Evolutionary conservation across 2,113 vertebrate genomes (phyloP), one percentile per base, ranked within the genome.

Genomic region (Indicator maculatus): DNA sequence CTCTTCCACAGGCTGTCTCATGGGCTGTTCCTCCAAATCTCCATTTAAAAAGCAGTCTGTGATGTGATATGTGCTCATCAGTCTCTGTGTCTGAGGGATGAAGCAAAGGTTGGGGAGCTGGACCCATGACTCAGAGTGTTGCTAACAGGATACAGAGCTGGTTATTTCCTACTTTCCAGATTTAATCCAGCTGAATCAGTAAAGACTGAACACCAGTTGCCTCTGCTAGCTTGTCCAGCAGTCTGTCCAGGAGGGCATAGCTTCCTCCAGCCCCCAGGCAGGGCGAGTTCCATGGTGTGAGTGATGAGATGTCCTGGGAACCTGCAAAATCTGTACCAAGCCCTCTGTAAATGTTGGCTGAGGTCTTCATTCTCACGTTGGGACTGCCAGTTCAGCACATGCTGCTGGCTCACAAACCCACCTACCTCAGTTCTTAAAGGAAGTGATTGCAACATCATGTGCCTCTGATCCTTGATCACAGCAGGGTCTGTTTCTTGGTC

Each of bases 151-250:
- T 93, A 31, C 65, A 36, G 91, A 72, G 80, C 73, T 93, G 53
- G 67, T 93, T 2, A 0, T 64, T 95, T 94, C 93, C 88, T 64
- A 33, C 41, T 86, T 93, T 80, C 72, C 76, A 81, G 85, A 81
- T 88, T 86, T 58, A 91, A 94, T 86, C 66, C 73, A 53, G 74
- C 80, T 95, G 95, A 95, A 91, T 93, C 90, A 94, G 95, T 56
- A 26, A 58, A 58, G 75, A 19, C 71, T 2, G 0, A 70, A 30
- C 1, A 12, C 56, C 69, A 44, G 59, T 28, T 67, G 53, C 38
- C 30, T 80, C 80, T 30, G 19, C 69, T 56, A 38, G 41, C 44
- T 50, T 86, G 77, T 65, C 85, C 69, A 16, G 45, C 0, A 0
- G 30, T 21, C 75, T 83, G 82, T 64, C 81, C 1, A 0, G 36